A percentile compares a stretch with the other conserved stretches of the same genome.
Evolutionary conservation across 1,140 invertebrate species (phyloP).

Genomic region (Drosophila auraria): DNA sequence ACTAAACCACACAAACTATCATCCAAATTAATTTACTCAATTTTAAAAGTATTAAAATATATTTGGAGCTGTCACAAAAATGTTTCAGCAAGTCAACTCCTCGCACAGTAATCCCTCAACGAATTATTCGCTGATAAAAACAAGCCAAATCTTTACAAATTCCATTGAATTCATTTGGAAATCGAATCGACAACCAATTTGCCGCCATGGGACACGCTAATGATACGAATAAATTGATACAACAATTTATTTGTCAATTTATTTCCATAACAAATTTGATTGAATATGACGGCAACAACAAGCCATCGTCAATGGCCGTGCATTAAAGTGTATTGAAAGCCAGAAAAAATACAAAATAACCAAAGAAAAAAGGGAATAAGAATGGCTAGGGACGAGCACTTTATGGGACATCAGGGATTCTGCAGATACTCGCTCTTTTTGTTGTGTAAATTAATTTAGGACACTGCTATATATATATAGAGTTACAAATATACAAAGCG

Average conservation of each 20-base stretch:
- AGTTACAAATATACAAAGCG: conserved; percentile 18
- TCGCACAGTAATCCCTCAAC: conserved; percentile 11
- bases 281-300: conserved; percentile 62
- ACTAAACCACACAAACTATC: too few relatives aligned
- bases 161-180: conserved; percentile 43
- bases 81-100: neutral
- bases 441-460: conserved; percentile 76
- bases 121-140: conserved; percentile 10
- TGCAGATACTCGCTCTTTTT: conserved; percentile 42
- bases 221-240: conserved; percentile 53
- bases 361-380: neutral
- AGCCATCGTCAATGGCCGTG: conserved; percentile 32
- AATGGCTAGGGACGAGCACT: conserved; percentile 26
- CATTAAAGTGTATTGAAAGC: conserved; percentile 24
- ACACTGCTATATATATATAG: conserved; percentile 1
- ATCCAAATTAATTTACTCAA: neutral
- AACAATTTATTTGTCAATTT: conserved; percentile 72
- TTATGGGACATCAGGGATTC: conserved; percentile 72
- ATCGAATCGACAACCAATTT: conserved; percentile 58
- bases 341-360: neutral
- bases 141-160: conserved; percentile 29
- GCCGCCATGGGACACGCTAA: conserved; percentile 24
- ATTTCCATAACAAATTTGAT: conserved; percentile 78
- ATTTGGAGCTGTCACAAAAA: neutral
- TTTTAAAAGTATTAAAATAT: too few relatives aligned